A percentile compares a stretch with the other conserved stretches of the same genome.
phyloP scores from a whole-genome alignment of 2,888 invertebrate genomes.

The Autographa gamma region DNA sequence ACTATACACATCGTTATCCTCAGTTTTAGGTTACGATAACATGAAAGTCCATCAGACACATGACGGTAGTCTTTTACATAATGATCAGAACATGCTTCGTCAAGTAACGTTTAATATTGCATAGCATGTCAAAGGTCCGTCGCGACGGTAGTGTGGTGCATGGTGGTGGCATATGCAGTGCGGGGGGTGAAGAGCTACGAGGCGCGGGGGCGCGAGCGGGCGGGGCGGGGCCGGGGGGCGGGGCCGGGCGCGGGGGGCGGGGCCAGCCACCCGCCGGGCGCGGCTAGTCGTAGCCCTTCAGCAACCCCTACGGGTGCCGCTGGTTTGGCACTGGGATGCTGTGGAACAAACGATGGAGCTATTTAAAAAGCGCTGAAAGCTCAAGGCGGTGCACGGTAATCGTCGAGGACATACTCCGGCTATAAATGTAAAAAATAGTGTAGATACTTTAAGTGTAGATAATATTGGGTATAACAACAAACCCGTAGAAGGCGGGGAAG shows the following conservation, averaged over 20 bases:
- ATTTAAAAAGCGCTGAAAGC: not conserved
- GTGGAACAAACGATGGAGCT: constrained; percentile 39
- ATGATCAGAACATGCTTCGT: not conserved
- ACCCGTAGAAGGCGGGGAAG: constrained; percentile 91
- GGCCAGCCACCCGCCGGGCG: constrained; percentile 28
- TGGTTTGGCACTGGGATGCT: constrained; percentile 84
- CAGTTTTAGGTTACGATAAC: constrained; percentile 31
- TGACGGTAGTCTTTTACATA: not conserved
- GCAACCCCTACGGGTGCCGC: constrained; percentile 77
- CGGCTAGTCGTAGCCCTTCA: constrained; percentile 66
- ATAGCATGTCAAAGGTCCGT: not conserved
- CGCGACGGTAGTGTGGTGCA: constrained; percentile 13
- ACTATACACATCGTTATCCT: constrained; percentile 31
- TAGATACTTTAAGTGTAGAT: not conserved
- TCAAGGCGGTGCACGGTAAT: not conserved
- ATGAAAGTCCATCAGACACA: constrained; percentile 3
- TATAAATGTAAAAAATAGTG: not conserved
- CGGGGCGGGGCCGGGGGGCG: not conserved
- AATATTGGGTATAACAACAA: constrained; percentile 33
- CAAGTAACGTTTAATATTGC: constrained; percentile 15
- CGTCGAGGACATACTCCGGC: too few relatives aligned
- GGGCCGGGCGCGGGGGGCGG: not conserved
- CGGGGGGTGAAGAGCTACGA: constrained; percentile 40
- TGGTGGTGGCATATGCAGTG: constrained; percentile 13
- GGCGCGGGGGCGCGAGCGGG: constrained; percentile 15